Evolutionary conservation across 2,797 vertebrate genomes (phyloP).

Genomic region (Myotis myotis): DNA sequence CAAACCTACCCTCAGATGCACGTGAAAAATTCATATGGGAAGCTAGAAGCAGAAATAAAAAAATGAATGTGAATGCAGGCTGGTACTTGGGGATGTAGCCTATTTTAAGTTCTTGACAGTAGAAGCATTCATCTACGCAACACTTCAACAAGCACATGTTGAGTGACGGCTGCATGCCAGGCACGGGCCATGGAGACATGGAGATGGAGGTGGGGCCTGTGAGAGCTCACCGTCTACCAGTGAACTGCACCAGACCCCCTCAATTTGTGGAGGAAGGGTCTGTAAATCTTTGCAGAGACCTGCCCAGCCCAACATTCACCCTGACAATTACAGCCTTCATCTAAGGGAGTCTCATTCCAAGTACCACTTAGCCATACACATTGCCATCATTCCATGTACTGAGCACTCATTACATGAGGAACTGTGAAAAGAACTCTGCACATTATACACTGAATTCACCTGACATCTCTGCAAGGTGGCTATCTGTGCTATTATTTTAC

Average conservation of each 20-base stretch:
- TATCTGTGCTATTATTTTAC: not conserved
- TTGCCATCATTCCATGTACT: not conserved
- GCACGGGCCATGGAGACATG: not conserved
- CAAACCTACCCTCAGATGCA: not conserved
- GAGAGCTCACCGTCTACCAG: not conserved
- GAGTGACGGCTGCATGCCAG: not conserved
- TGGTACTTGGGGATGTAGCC: not conserved
- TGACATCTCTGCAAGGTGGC: not conserved
- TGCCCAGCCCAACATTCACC: not conserved
- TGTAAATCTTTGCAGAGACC: not conserved
- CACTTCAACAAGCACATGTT: not conserved
- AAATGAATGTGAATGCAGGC: not conserved
- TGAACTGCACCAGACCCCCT: not conserved
- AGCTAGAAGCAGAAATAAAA: not conserved
- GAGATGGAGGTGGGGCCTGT: not conserved
- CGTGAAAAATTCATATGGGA: constrained; percentile 23
- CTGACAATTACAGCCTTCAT: not conserved
- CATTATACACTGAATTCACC: not conserved
- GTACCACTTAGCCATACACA: not conserved
- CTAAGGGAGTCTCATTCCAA: not conserved
- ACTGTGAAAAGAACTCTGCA: not conserved
- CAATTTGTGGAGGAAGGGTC: not conserved
- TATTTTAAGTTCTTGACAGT: not conserved
- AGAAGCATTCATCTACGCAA: not conserved
- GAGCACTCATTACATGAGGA: not conserved